These are phyloP conservation scores for Raja brachyura DNA, from an alignment of 2,113 vertebrate species.

Conservation along the genomic window DNA sequence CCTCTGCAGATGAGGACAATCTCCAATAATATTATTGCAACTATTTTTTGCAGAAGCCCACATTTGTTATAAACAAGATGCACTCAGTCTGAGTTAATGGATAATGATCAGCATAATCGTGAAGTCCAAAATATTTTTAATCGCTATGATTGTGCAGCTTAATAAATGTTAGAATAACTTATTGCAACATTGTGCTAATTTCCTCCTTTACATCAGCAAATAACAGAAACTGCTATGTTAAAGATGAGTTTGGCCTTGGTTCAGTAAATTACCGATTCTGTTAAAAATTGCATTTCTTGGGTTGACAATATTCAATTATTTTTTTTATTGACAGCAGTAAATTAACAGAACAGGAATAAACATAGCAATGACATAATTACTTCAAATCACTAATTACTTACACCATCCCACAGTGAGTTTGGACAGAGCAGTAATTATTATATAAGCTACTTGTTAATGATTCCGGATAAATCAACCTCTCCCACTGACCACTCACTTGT, in stretches of 20 bases:
- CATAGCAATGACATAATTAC: background rate
- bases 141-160: background rate
- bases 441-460: background rate
- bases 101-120: background rate
- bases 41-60: background rate
- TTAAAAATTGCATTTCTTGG: slow-evolving; percentile 7
- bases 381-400: background rate
- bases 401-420: background rate
- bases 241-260: background rate
- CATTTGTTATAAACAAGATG: background rate
- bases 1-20: background rate
- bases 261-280: background rate
- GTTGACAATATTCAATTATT: background rate
- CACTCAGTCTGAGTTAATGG: background rate
- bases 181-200: background rate
- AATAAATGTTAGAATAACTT: background rate
- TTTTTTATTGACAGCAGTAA: slow-evolving; percentile 36
- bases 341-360: slow-evolving; percentile 4
- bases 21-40: background rate
- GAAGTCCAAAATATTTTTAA: background rate
- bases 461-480: background rate
- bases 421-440: background rate
- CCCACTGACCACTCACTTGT: background rate
- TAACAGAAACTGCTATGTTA: too few relatives aligned
- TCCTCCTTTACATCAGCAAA: background rate